These are phyloP conservation scores for Eutrigla gurnardus DNA, from an alignment of 2,797 vertebrate genomes.

Conservation along the genomic window DNA sequence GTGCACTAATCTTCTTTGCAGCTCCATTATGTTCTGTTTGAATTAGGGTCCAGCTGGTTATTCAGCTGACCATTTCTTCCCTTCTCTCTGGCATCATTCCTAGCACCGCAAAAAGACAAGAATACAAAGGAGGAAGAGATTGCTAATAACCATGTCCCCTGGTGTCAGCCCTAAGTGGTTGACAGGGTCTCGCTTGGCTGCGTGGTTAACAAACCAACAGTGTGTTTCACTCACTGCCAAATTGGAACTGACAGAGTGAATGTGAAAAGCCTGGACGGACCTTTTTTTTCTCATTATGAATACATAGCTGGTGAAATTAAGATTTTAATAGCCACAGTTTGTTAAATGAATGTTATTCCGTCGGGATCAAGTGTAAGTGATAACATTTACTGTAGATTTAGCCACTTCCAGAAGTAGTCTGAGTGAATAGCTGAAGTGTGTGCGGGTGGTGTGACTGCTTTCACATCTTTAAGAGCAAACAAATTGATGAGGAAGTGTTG, in stretches of 20 bases:
- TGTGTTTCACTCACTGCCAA: slow-evolving; percentile 38
- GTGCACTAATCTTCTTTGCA: slow-evolving; percentile 32
- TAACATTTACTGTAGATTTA: slow-evolving; percentile 1
- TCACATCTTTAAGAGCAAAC: slow-evolving; percentile 34
- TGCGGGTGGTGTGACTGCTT: slow-evolving; percentile 27
- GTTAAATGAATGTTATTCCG: neutral
- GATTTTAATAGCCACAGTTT: neutral
- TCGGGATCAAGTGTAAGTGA: neutral
- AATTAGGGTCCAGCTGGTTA: slow-evolving; percentile 46
- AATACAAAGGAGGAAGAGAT: slow-evolving; percentile 44
- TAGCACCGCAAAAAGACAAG: slow-evolving; percentile 38
- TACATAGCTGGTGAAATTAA: neutral
- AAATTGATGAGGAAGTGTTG: slow-evolving; percentile 40
- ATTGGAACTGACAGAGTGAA: slow-evolving; percentile 49
- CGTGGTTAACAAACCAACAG: slow-evolving; percentile 52
- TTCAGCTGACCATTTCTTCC: slow-evolving; percentile 32
- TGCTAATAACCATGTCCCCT: slow-evolving; percentile 57
- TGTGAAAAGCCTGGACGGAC: slow-evolving; percentile 10
- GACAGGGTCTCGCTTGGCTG: slow-evolving; percentile 51
- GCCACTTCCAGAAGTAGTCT: neutral
- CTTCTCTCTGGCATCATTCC: slow-evolving; percentile 44
- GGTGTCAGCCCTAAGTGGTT: slow-evolving; percentile 44
- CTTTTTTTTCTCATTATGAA: neutral
- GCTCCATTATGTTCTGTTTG: slow-evolving; percentile 38
- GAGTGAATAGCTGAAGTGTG: slow-evolving; percentile 18